Percentiles rank a stretch among this genome's conserved stretches.
These are phyloP conservation scores for Turdus rufiventris DNA, from an alignment of 2,113 vertebrate genomes.

Conservation along the genomic window DNA sequence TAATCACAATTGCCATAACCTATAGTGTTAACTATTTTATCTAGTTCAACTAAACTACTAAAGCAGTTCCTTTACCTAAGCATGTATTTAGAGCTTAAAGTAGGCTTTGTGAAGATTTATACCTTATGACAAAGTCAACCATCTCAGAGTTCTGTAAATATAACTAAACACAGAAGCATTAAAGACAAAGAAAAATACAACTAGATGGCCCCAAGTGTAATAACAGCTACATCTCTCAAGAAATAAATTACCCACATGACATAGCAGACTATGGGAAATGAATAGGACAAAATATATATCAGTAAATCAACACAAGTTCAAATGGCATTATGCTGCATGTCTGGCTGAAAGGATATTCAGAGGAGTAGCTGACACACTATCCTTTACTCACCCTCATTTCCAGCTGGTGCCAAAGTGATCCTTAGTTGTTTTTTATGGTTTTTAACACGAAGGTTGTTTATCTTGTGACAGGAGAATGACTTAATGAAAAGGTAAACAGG, in stretches of 20 bases:
- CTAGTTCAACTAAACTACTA: neutral
- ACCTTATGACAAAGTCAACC: neutral
- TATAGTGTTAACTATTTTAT: neutral
- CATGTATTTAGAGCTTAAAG: neutral
- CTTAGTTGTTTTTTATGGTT: neutral
- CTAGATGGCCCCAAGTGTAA: neutral
- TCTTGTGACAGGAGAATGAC: neutral
- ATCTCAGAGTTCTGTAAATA: neutral
- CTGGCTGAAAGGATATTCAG: slow-evolving; percentile 28
- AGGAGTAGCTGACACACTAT: neutral
- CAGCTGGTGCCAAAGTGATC: neutral
- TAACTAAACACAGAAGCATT: slow-evolving; percentile 6
- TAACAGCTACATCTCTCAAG: slow-evolving; percentile 28
- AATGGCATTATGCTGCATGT: neutral
- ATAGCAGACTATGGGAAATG: slow-evolving; percentile 22
- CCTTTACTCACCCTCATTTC: neutral
- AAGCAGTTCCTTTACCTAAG: neutral
- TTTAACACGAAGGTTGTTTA: neutral
- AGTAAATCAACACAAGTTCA: slow-evolving; percentile 51
- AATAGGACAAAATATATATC: slow-evolving; percentile 18
- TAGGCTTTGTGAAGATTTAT: slow-evolving; percentile 14
- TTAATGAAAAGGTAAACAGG: neutral
- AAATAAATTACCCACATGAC: slow-evolving; percentile 46
- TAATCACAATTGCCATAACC: neutral
- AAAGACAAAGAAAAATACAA: slow-evolving; percentile 50